Percentiles rank a stretch among this genome's conserved stretches.
Conservation (phyloP, 2,888 invertebrate species). For the Temnothorax unifasciatus region DNA sequence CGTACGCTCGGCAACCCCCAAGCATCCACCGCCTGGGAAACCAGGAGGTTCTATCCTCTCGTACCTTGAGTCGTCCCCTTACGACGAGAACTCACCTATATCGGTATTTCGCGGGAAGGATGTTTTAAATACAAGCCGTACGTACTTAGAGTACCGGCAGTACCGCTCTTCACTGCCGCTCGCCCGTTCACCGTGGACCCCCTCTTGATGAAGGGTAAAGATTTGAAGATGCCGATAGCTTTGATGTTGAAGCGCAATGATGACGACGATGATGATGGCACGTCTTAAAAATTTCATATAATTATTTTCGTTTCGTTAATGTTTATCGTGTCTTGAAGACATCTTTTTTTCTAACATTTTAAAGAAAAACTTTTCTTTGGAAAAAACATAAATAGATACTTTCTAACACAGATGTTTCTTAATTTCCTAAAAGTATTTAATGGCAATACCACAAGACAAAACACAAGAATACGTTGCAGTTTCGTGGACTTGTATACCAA, state of each 20-base stretch:
- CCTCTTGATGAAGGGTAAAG: constrained; percentile 79
- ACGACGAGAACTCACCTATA: constrained; percentile 79
- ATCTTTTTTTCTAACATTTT: background rate
- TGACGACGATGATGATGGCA: constrained; percentile 52
- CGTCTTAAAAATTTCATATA: constrained; percentile 74
- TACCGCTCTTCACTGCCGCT: constrained; percentile 54
- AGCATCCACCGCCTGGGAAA: constrained; percentile 78
- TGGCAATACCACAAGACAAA: too few species aligned
- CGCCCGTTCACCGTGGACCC: constrained; percentile 59
- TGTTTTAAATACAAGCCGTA: constrained; percentile 84
- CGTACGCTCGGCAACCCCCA: constrained; percentile 79
- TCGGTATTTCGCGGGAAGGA: constrained; percentile 85
- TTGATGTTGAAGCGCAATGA: constrained; percentile 80
- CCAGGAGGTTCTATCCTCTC: constrained; percentile 67
- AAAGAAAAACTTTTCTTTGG: background rate
- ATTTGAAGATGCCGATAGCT: constrained; percentile 82
- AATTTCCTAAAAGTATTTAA: background rate
- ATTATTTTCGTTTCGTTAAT: background rate
- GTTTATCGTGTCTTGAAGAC: background rate
- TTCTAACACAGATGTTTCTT: background rate
- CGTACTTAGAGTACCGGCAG: constrained; percentile 55
- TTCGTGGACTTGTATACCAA: constrained; percentile 55
- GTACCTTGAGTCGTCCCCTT: constrained; percentile 73
- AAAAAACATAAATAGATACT: too few species aligned
- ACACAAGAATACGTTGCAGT: background rate